Conservation (phyloP, 2,888 invertebrate genomes). For the Dryobota labecula region DNA sequence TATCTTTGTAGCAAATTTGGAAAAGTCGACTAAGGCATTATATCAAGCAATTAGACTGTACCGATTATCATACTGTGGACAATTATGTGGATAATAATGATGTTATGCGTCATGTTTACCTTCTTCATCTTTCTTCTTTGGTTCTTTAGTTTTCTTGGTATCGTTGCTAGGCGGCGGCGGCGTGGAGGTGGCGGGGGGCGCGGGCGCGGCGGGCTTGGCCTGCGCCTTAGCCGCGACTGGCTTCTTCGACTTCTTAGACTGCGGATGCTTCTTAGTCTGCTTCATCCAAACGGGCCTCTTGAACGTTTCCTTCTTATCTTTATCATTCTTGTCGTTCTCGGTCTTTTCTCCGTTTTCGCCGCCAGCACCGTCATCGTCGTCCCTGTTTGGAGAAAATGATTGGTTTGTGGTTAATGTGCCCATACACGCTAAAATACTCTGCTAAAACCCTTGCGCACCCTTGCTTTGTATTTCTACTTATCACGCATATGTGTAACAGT, state of each 20-base stretch:
- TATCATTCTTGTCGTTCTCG: conserved; percentile 82
- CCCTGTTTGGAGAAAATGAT: conserved; percentile 76
- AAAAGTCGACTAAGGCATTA: background rate
- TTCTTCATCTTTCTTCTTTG: conserved; percentile 84
- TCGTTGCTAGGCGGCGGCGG: conserved; percentile 73
- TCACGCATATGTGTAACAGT: background rate
- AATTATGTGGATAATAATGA: background rate
- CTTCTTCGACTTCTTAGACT: conserved; percentile 76
- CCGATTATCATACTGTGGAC: background rate
- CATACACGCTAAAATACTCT: background rate
- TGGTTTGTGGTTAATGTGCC: background rate
- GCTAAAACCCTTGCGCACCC: background rate
- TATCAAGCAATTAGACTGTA: background rate
- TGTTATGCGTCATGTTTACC: conserved; percentile 56
- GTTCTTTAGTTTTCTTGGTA: conserved; percentile 80
- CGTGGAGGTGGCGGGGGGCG: conserved; percentile 64
- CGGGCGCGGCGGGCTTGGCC: conserved; percentile 68
- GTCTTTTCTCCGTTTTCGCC: conserved; percentile 86
- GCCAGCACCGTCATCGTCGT: conserved; percentile 90
- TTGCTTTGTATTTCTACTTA: background rate
- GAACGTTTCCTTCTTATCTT: conserved; percentile 88
- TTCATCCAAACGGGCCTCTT: conserved; percentile 92
- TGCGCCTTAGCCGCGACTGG: conserved; percentile 74
- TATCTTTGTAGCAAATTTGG: background rate
- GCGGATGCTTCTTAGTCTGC: conserved; percentile 78